These are phyloP conservation scores for Drosophila biarmipes DNA, from an alignment of 1,140 invertebrate genomes.

Conservation along the genomic window DNA sequence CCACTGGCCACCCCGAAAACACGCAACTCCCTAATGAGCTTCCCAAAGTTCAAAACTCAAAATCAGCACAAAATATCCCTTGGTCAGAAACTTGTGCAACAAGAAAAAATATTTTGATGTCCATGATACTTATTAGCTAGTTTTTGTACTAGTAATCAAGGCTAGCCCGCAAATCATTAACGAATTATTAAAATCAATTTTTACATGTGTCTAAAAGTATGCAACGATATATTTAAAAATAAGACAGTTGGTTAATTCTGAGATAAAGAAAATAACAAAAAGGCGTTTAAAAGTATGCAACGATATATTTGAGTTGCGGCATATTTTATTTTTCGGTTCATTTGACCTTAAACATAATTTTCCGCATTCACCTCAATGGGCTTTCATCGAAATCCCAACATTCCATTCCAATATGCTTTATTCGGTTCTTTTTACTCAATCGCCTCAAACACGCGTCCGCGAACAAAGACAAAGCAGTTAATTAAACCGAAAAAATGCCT, in stretches of 20 bases:
- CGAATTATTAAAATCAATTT: no score
- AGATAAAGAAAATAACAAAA: no score
- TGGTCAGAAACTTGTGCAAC: conserved; percentile 8
- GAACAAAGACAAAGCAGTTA: conserved; percentile 47
- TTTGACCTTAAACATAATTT: no score
- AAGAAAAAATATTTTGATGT: background rate
- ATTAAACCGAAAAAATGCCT: conserved; percentile 56
- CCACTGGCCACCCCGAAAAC: background rate
- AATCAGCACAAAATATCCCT: conserved; percentile 41
- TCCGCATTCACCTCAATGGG: background rate
- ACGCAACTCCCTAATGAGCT: conserved; percentile 30
- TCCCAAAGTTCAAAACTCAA: conserved; percentile 31
- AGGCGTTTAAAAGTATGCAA: no score
- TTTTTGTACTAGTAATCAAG: no score
- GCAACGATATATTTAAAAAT: no score
- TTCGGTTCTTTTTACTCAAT: background rate
- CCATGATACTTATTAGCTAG: no score
- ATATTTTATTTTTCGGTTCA: no score
- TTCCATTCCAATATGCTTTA: conserved; percentile 11
- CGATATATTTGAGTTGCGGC: no score
- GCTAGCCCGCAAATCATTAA: no score
- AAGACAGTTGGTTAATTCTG: no score
- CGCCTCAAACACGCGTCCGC: background rate
- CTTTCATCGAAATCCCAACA: conserved; percentile 8
- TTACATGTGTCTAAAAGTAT: no score